These are phyloP conservation scores for Apis dorsata DNA, from an alignment of 1,140 invertebrate species.

Conservation along the genomic window DNA sequence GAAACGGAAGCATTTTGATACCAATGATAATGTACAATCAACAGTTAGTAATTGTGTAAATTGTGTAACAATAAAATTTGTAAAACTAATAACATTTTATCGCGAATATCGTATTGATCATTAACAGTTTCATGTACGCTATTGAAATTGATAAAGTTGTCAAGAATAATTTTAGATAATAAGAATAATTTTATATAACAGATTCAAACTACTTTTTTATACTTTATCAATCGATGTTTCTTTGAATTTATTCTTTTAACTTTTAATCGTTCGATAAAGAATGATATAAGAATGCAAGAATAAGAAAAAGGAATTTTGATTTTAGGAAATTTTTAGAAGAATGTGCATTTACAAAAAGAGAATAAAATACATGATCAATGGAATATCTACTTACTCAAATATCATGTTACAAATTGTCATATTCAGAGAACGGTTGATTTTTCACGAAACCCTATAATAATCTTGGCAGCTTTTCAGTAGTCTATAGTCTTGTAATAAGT, in stretches of 20 bases:
- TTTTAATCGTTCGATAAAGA: no score
- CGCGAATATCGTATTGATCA: no score
- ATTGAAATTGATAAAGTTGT: no score
- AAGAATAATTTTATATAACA: neutral
- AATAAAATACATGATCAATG: neutral
- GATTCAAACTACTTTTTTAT: no score
- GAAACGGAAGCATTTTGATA: slow-evolving; percentile 8
- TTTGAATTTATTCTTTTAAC: neutral
- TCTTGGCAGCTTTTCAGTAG: slow-evolving; percentile 58
- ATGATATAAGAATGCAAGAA: neutral
- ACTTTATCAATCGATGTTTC: neutral
- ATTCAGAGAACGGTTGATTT: slow-evolving; percentile 51
- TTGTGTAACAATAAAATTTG: neutral
- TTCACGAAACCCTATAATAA: slow-evolving; percentile 60
- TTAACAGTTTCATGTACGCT: no score
- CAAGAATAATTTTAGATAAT: no score
- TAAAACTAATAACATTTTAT: neutral
- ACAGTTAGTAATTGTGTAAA: neutral
- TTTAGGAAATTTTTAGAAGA: neutral
- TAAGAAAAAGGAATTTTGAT: neutral
- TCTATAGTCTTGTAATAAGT: slow-evolving; percentile 57
- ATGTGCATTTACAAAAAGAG: neutral
- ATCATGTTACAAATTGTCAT: slow-evolving; percentile 54
- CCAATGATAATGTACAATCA: neutral
- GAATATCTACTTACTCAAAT: slow-evolving; percentile 32